Evolutionary conservation across 2,113 vertebrate species (phyloP), one percentile per base, ranked within the genome.

Genomic region (Argyrosomus japonicus): DNA sequence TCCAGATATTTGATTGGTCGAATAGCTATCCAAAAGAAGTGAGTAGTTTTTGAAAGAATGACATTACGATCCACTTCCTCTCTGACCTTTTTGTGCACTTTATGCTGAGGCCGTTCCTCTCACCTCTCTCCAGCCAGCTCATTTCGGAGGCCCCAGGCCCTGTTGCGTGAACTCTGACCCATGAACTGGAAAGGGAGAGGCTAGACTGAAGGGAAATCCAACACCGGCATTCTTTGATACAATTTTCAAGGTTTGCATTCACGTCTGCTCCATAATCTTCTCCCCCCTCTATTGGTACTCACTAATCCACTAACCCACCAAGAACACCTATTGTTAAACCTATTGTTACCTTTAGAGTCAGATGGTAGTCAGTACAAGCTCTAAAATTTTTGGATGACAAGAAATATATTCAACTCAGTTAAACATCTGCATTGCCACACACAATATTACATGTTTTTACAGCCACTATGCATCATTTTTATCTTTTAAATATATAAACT

Each of bases 11-110:
- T 63, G 13, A 50, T 53, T 1, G 25, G 25, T 36, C 1, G 56
- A 54, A n/a, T 19, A 47, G 17, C 21, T 9, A 32, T 71, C 50
- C 32, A 70, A 70, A 70, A 61, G 15, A 27, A 85, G 10, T 2
- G 3, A 48, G 27, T 40, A 18, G 3, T 32, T 79, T 14, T 69
- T 82, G 18, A 71, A 81, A 62, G 21, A 6, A 69, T 72, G 25
- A 27, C 81, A 79, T 75, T 58, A 25, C 36, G 18, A 40, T 78
- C 18, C 70, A 45, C 84, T 86, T 88, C 68, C 83, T 83, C 58
- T 25, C 57, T 92, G 92, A 94, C 87, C 87, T 87, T 61, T 67
- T 29, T 29, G 3, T 93, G 87, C 93, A 90, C 88, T 86, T 83
- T 21, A 29, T 60, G 18, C 57, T 57, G 36, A 45, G 40, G 13